Evolutionary conservation across 1,140 invertebrate genomes (phyloP), one percentile per base, ranked within the genome.

Genomic region (Megathymus violae): DNA sequence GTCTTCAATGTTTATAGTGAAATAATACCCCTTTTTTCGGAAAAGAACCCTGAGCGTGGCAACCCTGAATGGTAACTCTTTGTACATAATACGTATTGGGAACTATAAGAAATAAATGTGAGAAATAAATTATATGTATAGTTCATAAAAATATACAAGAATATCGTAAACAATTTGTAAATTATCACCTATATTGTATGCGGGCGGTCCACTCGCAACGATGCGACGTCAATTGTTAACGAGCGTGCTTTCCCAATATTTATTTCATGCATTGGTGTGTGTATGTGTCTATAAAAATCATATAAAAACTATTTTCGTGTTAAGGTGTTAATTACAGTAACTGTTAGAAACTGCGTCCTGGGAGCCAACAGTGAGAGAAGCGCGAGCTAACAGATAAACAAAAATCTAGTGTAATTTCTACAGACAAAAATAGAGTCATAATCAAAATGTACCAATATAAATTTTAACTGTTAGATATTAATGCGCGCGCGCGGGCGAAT

Each of bases 371-470:
- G 87, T 80, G 81, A 63, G 31, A 19, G 56, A 64, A 71, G 72
- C 77, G 79, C 65, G 68, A 72, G 65, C 47, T 64, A 71, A 78
- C 72, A 77, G 59, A 76, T 73, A 78, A 84, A n/a, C n/a, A 73
- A 84, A 88, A 69, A 89, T 79, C 81, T 93, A 93, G 91, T 89
- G 89, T 93, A 93, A 93, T 93, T 93, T 93, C 92, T 93, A 93
- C 91, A 90, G 79, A 92, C 75, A 80, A 82, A 83, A 78, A 91
- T 93, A 93, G 92, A 91, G 88, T 93, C 92, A 92, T 93, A 93
- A 93, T 93, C 92, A 93, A 93, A 92, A 93, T 88, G 93, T 93
- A 93, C 93, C 93, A 93, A 93, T 93, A 92, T 92, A 92, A 92
- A 91, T 86, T 84, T 87, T 87, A 85, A 85, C 82, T 82, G 52